phyloP scores from a whole-genome alignment of 2,113 vertebrate genomes.

The Macroglossus sobrinus region DNA sequence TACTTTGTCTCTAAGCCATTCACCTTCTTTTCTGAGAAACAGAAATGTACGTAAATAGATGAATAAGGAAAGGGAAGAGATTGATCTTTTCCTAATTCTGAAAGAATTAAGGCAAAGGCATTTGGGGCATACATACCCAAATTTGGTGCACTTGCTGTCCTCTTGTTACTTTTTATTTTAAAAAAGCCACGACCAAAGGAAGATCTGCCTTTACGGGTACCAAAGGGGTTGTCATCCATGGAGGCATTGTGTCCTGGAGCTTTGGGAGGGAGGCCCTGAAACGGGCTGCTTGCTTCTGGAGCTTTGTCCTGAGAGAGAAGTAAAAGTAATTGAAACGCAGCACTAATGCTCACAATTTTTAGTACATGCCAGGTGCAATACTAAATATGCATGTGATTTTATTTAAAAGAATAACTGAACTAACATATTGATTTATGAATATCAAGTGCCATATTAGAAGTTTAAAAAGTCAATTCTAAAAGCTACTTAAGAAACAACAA shows the following conservation, averaged over 20 bases:
- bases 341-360: fast-evolving
- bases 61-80: background rate
- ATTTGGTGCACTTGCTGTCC: conserved; percentile 92
- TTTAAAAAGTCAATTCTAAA: background rate
- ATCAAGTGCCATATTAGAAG: background rate
- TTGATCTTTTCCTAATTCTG: background rate
- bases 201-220: conserved; percentile 91
- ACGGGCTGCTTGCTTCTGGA: conserved; percentile 77
- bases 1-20: background rate
- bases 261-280: conserved; percentile 86
- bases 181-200: conserved; percentile 98
- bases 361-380: background rate
- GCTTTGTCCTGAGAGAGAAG: conserved; percentile 80
- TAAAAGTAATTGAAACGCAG: background rate
- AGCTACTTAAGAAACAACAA: background rate
- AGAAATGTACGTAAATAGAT: background rate
- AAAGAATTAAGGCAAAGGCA: background rate
- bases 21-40: background rate
- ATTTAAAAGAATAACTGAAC: background rate
- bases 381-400: fast-evolving
- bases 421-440: background rate
- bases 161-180: conserved; percentile 94
- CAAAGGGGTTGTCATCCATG: conserved; percentile 88
- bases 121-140: conserved; percentile 85
- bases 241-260: conserved; percentile 76